Percentiles rank a stretch among this genome's conserved stretches.
Evolutionary conservation across 2,888 invertebrate species (phyloP).

Genomic region (Sycophila texana): DNA sequence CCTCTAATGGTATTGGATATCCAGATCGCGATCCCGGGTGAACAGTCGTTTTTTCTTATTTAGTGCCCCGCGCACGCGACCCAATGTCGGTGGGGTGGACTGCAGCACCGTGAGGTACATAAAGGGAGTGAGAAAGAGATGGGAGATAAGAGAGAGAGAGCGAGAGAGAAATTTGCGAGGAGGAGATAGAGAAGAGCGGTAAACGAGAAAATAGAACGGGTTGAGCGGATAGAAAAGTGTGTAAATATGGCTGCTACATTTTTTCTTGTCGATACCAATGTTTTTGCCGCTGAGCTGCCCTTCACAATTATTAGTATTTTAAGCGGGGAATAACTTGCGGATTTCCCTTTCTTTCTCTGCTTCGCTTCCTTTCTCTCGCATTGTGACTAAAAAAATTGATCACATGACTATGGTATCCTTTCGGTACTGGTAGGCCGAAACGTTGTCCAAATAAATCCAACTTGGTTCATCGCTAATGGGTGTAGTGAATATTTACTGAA

Average conservation of each 20-base stretch:
- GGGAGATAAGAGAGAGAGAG: neutral
- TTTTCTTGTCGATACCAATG: neutral
- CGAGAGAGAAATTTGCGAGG: slow-evolving; percentile 4
- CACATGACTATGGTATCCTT: too few species aligned
- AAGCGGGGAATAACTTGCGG: too few species aligned
- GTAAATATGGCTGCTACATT: slow-evolving; percentile 19
- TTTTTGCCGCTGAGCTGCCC: too few species aligned
- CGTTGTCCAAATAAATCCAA: too few species aligned
- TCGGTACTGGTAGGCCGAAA: too few species aligned
- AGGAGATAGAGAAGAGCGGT: slow-evolving; percentile 12
- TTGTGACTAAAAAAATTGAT: too few species aligned
- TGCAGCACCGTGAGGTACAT: neutral
- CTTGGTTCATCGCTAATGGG: too few species aligned
- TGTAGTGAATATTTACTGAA: too few species aligned
- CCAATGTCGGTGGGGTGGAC: slow-evolving; percentile 19
- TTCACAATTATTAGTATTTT: too few species aligned
- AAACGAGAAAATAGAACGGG: slow-evolving; percentile 8
- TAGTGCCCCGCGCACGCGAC: slow-evolving; percentile 34
- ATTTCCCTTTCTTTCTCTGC: too few species aligned
- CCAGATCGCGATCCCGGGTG: slow-evolving; percentile 59
- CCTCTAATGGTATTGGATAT: slow-evolving; percentile 70
- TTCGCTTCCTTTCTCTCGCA: too few species aligned
- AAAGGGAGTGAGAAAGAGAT: neutral
- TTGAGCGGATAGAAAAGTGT: slow-evolving; percentile 11
- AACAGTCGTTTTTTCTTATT: slow-evolving; percentile 53